phyloP scores from a whole-genome alignment of 2,797 vertebrate species.

The Iguana delicatissima region DNA sequence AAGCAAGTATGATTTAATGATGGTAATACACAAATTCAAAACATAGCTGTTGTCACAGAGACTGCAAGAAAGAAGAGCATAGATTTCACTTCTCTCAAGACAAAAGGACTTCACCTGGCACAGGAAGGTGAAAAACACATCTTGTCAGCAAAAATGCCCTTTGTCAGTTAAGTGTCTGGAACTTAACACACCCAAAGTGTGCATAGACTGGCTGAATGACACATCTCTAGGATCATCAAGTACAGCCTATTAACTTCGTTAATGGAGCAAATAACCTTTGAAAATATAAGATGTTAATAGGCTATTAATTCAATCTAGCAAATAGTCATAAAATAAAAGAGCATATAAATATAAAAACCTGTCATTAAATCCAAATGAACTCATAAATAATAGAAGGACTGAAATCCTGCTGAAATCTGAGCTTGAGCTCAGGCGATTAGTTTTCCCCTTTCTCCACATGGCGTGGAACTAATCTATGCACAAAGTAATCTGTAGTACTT shows the following conservation, averaged over 20 bases:
- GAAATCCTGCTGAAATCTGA: constrained; percentile 47
- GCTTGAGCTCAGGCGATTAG: not conserved
- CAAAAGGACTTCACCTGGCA: not conserved
- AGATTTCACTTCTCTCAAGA: not conserved
- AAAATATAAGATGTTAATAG: constrained; percentile 64
- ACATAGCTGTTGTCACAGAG: not conserved
- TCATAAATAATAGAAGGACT: constrained; percentile 65
- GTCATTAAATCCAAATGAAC: constrained; percentile 65
- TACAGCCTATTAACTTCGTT: constrained; percentile 47
- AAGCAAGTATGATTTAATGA: not conserved
- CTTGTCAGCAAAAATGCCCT: constrained; percentile 10
- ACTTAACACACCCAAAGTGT: constrained; percentile 32
- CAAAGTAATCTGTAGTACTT: too few species aligned
- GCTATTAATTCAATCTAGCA: constrained; percentile 66
- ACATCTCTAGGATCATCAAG: constrained; percentile 54
- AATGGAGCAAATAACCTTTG: constrained; percentile 54
- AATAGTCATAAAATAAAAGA: constrained; percentile 59
- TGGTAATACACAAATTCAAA: not conserved
- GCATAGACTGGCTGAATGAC: constrained; percentile 39
- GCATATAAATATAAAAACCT: constrained; percentile 55
- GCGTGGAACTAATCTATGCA: not conserved
- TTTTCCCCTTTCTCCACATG: not conserved
- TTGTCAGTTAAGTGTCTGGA: not conserved
- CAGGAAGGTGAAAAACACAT: not conserved
- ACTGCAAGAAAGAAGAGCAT: not conserved